Percentiles rank a stretch among this genome's conserved stretches.
Evolutionary conservation across 2,113 vertebrate species (phyloP).

Genomic region (Nothoprocta perdicaria): DNA sequence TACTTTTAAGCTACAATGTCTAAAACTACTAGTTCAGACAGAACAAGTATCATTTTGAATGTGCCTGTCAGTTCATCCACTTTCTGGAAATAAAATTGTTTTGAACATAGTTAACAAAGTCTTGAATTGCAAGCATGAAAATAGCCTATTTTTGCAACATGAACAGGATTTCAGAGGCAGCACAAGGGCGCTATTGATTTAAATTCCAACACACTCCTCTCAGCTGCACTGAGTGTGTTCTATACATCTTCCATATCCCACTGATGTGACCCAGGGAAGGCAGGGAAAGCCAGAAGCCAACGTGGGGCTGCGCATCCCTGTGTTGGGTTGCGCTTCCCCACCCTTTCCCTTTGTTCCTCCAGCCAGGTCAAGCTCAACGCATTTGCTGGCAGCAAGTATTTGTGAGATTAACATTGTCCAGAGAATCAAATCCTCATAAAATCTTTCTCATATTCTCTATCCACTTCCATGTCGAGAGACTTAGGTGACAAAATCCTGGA

Average conservation of each 20-base stretch:
- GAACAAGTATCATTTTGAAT: neutral
- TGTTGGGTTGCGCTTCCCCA: neutral
- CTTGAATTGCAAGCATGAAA: neutral
- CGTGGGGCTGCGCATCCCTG: neutral
- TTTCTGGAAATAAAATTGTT: neutral
- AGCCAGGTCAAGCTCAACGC: neutral
- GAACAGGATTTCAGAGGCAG: neutral
- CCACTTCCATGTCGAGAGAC: neutral
- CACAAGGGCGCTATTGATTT: neutral
- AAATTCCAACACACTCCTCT: neutral
- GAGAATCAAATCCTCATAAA: neutral
- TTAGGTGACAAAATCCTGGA: neutral
- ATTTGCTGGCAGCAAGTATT: neutral
- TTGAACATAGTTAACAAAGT: neutral
- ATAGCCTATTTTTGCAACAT: neutral
- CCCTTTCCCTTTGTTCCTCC: neutral
- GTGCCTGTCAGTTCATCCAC: neutral
- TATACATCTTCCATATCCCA: neutral
- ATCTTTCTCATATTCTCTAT: neutral
- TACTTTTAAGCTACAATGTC: neutral
- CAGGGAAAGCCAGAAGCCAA: neutral
- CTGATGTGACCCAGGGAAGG: neutral
- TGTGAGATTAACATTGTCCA: neutral
- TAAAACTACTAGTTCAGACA: neutral
- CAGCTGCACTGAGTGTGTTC: neutral